Percentiles rank a stretch among this genome's conserved stretches.
phyloP scores from a whole-genome alignment of 2,113 vertebrate genomes.

The Hyaena hyaena region DNA sequence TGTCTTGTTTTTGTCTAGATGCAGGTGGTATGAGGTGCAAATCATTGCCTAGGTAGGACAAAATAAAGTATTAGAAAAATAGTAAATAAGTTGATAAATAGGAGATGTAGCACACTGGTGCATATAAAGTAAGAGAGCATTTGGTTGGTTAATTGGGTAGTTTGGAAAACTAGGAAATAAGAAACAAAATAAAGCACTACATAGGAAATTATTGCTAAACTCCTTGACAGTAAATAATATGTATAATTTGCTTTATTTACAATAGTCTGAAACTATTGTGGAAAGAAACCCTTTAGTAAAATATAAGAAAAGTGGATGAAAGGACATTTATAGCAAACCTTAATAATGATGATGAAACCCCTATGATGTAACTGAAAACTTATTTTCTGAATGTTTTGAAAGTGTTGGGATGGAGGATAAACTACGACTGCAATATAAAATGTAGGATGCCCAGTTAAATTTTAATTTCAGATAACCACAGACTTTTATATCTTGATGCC shows the following conservation, averaged over 20 bases:
- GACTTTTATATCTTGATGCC: not conserved
- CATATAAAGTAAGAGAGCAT: not conserved
- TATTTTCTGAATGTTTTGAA: conserved; percentile 23
- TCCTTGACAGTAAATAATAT: not conserved
- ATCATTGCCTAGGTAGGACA: not conserved
- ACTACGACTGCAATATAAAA: conserved; percentile 1
- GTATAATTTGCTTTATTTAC: not conserved
- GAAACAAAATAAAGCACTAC: not conserved
- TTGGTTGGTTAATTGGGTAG: not conserved
- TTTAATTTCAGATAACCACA: conserved; percentile 31
- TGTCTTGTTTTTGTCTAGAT: not conserved
- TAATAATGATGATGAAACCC: not conserved
- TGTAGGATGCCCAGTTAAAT: not conserved
- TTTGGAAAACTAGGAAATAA: not conserved
- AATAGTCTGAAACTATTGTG: not conserved
- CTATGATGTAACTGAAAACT: not conserved
- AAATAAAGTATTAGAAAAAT: not conserved
- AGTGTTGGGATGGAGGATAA: not conserved
- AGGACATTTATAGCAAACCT: not conserved
- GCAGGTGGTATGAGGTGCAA: not conserved
- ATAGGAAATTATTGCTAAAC: not conserved
- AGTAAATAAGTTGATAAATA: not conserved
- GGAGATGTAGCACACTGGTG: not conserved
- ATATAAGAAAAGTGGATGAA: conserved; percentile 3
- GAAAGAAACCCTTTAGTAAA: conserved; percentile 21